Evolutionary conservation across 1,140 invertebrate genomes (phyloP).

Genomic region (Adelges cooleyi): DNA sequence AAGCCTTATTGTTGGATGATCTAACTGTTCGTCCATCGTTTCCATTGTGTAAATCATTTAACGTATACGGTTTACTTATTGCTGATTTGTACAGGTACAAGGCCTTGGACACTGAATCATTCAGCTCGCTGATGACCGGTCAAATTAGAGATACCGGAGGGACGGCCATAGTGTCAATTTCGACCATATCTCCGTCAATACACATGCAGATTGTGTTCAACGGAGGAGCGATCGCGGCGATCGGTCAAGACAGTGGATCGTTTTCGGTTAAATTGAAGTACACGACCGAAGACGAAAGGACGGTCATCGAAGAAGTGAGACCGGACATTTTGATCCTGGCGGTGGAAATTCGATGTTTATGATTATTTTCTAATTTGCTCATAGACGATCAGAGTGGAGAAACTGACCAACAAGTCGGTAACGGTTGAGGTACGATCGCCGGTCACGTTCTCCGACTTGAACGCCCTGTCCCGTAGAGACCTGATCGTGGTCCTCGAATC

Average conservation of each 20-base stretch:
- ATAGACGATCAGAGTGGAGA: slow-evolving; percentile 42
- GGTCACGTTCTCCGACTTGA: slow-evolving; percentile 55
- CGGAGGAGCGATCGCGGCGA: slow-evolving; percentile 51
- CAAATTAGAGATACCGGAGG: slow-evolving; percentile 54
- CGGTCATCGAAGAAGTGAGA: slow-evolving; percentile 58
- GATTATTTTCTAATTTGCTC: not conserved
- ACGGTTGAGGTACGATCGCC: slow-evolving; percentile 59
- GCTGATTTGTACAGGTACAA: too few relatives aligned
- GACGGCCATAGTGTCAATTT: slow-evolving; percentile 71
- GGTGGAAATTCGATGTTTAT: too few relatives aligned
- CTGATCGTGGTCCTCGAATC: slow-evolving; percentile 54
- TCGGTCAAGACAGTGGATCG: slow-evolving; percentile 4
- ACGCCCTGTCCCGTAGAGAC: slow-evolving; percentile 56
- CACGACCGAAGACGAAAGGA: slow-evolving; percentile 52
- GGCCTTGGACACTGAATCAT: slow-evolving; percentile 64
- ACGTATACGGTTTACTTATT: too few relatives aligned
- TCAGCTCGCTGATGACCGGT: slow-evolving; percentile 52
- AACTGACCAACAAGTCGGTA: slow-evolving; percentile 61
- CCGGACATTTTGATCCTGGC: too few relatives aligned
- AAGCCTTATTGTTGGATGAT: too few relatives aligned
- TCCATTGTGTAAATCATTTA: too few relatives aligned
- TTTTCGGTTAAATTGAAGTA: slow-evolving; percentile 56
- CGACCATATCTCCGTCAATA: slow-evolving; percentile 60
- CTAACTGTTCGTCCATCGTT: too few relatives aligned
- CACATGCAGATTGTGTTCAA: slow-evolving; percentile 72